Percentiles rank a stretch among this genome's conserved stretches.
phyloP scores from a whole-genome alignment of 2,113 vertebrate genomes.

The Chaetorhynchus papuensis region DNA sequence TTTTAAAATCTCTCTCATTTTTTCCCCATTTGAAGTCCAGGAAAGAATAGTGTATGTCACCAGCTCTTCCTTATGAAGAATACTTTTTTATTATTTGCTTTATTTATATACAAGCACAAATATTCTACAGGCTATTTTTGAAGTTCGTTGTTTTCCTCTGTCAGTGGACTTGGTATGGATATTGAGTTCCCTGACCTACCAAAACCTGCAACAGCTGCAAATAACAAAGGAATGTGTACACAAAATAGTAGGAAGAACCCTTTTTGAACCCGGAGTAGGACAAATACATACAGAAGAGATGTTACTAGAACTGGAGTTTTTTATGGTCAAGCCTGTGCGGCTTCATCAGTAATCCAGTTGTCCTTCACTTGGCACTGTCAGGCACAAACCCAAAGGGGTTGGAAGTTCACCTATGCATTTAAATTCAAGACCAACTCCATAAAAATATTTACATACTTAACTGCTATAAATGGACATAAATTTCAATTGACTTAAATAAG shows the following conservation, averaged over 20 bases:
- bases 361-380: neutral
- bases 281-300: neutral
- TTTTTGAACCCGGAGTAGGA: neutral
- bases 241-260: neutral
- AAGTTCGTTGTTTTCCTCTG: neutral
- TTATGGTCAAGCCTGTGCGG: fast-evolving
- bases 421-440: neutral
- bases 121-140: neutral
- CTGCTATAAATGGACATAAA: neutral
- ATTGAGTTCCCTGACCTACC: neutral
- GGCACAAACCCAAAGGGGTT: neutral
- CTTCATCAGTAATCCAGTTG: neutral
- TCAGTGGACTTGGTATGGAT: neutral
- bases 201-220: neutral
- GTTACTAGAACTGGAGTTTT: neutral
- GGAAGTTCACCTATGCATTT: neutral
- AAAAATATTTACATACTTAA: neutral
- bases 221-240: neutral
- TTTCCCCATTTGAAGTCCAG: neutral
- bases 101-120: neutral
- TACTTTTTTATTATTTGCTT: neutral
- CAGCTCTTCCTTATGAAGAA: neutral
- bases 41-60: neutral
- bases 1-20: neutral
- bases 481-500: neutral